phyloP scores from a whole-genome alignment of 2,888 invertebrate genomes.

The Caenorhabditis wallacei region DNA sequence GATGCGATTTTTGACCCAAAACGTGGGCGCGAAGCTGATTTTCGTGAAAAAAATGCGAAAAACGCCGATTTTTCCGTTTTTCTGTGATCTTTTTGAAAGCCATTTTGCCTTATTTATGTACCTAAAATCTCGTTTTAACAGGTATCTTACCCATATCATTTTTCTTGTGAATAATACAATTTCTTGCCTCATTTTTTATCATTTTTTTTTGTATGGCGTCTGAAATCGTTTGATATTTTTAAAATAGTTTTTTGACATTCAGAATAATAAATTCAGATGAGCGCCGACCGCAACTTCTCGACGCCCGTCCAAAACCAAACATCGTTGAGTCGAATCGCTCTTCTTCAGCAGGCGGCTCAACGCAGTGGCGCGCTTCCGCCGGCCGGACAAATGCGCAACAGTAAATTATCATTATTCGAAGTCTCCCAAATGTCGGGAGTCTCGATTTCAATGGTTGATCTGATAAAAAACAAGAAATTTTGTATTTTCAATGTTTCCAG shows the following conservation, averaged over 20 bases:
- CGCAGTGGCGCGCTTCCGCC: slow-evolving; percentile 48
- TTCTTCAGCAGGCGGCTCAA: slow-evolving; percentile 59
- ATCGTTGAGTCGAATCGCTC: slow-evolving; percentile 26
- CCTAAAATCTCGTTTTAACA: not conserved
- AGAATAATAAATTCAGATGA: slow-evolving; percentile 27
- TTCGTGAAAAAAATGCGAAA: too few species aligned
- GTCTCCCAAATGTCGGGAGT: slow-evolving; percentile 68
- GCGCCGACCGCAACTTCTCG: slow-evolving; percentile 9
- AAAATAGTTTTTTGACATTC: too few species aligned
- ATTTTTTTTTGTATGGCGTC: too few species aligned
- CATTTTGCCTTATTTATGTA: slow-evolving; percentile 11
- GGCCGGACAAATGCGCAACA: slow-evolving; percentile 37
- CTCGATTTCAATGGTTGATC: slow-evolving; percentile 60
- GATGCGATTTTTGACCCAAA: too few species aligned
- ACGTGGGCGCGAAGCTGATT: too few species aligned
- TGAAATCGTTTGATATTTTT: too few species aligned
- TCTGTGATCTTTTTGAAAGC: slow-evolving; percentile 1
- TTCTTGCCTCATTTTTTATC: not conserved
- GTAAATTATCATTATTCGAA: slow-evolving; percentile 65
- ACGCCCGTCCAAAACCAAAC: slow-evolving; percentile 9
- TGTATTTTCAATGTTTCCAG: slow-evolving; percentile 65
- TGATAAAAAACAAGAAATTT: not conserved
- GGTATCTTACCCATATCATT: not conserved
- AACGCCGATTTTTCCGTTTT: too few species aligned
- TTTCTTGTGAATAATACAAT: not conserved